Evolutionary conservation across 2,797 vertebrate genomes (phyloP), one percentile per base, ranked within the genome.

Genomic region (Hylomyscus alleni): DNA sequence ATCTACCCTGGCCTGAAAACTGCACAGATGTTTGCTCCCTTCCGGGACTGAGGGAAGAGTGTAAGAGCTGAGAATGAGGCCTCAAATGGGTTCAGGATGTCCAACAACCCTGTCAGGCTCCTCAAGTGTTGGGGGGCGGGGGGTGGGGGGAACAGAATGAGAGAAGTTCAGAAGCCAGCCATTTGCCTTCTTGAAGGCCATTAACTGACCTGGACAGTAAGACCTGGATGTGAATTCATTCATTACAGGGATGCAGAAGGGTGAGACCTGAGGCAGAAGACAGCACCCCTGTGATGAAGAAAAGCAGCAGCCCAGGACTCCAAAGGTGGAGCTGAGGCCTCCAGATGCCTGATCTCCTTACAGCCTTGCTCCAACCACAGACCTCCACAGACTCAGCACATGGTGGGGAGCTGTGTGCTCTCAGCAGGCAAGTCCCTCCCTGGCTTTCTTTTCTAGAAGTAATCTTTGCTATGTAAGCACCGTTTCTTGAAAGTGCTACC

Each of bases 181-280:
- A 73, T 97, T 94, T 93, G 86, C 96, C 82, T 91, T 60, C 80
- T 82, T 81, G 92, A 90, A 96, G 94, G 88, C 56, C 93, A 12
- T n/a, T 93, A 91, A 80, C 76, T 91, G 93, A 90, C 88, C 75
- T 78, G 60, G 73, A 92, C 81, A 95, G 93, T 17, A 67, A 83
- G 44, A 90, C 56, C 72, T 89, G 54, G 19, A 83, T 95, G 95
- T 94, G 67, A 93, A 95, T 93, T 95, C 85, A 96, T 89, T 96
- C 92, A 95, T 73, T 91, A 73, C 44, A 89, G 82, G 65, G n/a
- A 37, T 95, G n/a, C 85, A 90, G 84, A 88, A 95, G 83, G 56
- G 24, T 7, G 31, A 22, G 37, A n/a, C 72, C 7, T 47, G 7
- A 52, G 31, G 91, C 12, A 29, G 44, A 83, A 69, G 89, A 34